Conservation (phyloP, 2,888 invertebrate genomes). For the Andrena marginata region DNA sequence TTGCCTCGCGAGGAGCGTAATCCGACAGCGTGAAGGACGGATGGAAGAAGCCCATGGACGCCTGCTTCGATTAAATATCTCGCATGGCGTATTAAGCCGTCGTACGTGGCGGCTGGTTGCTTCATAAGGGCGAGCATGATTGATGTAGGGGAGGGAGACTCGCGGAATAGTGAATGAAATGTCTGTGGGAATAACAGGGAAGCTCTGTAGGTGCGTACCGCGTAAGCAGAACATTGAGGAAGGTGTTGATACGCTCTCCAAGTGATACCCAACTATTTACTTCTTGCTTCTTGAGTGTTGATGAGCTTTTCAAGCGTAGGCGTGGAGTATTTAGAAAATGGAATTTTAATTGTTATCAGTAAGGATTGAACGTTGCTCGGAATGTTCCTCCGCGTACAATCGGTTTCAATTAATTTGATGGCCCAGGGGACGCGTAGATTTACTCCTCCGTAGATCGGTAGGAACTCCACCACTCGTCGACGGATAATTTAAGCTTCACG, state of each 20-base stretch:
- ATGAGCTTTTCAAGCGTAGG: too few species aligned
- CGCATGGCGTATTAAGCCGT: constrained; percentile 15
- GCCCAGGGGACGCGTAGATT: constrained; percentile 13
- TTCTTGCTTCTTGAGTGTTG: too few species aligned
- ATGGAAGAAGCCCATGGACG: constrained; percentile 12
- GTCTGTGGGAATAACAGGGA: too few species aligned
- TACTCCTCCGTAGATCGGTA: constrained; percentile 9
- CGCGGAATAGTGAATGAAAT: too few species aligned
- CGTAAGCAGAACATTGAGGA: too few species aligned
- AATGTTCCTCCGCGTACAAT: background rate
- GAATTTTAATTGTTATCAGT: background rate
- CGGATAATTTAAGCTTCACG: constrained; percentile 39
- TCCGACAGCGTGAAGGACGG: constrained; percentile 29
- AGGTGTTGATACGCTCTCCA: too few species aligned
- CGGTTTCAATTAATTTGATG: background rate
- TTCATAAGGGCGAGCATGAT: background rate
- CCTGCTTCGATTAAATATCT: constrained; percentile 42
- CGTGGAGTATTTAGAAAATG: too few species aligned
- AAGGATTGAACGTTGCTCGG: background rate
- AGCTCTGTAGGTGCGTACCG: too few species aligned
- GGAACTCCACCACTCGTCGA: constrained; percentile 8
- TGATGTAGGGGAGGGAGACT: too few species aligned
- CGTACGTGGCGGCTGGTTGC: constrained; percentile 1
- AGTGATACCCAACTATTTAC: too few species aligned
- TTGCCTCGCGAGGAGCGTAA: constrained; percentile 47